A percentile compares a stretch with the other conserved stretches of the same genome.
Evolutionary conservation across 2,888 invertebrate species (phyloP).

Genomic region (Drosophila quinaria): DNA sequence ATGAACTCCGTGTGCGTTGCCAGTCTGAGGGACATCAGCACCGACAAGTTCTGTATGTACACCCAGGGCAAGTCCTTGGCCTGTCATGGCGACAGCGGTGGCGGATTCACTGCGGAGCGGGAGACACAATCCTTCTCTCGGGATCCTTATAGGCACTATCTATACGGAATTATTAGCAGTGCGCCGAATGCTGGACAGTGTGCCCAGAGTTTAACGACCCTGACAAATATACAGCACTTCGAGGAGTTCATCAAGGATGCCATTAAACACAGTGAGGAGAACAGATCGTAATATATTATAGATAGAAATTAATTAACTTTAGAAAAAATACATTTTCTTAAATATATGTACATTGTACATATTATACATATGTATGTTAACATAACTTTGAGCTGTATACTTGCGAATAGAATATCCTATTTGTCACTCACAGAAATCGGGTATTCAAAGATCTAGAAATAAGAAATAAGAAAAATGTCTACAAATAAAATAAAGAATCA

Average conservation of each 20-base stretch:
- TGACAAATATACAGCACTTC: constrained; percentile 70
- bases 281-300: constrained; percentile 37
- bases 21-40: constrained; percentile 49
- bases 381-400: too few relatives aligned
- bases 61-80: constrained; percentile 64
- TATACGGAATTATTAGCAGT: constrained; percentile 68
- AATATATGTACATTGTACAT: background rate
- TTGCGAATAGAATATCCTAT: background rate
- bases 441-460: too few relatives aligned
- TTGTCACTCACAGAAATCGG: background rate
- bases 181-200: constrained; percentile 71
- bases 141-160: constrained; percentile 38
- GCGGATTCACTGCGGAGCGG: constrained; percentile 60
- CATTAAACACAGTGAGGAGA: constrained; percentile 22
- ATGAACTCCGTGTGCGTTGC: constrained; percentile 41
- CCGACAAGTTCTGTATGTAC: constrained; percentile 69
- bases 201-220: constrained; percentile 60
- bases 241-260: constrained; percentile 42
- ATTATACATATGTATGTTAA: background rate
- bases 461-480: too few relatives aligned
- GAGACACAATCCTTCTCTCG: constrained; percentile 17
- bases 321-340: background rate
- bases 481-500: too few relatives aligned
- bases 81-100: constrained; percentile 72
- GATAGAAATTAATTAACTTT: background rate